A percentile compares a stretch with the other conserved stretches of the same genome.
Conservation (phyloP, 2,888 invertebrate species). For the Pollenia angustigena region DNA sequence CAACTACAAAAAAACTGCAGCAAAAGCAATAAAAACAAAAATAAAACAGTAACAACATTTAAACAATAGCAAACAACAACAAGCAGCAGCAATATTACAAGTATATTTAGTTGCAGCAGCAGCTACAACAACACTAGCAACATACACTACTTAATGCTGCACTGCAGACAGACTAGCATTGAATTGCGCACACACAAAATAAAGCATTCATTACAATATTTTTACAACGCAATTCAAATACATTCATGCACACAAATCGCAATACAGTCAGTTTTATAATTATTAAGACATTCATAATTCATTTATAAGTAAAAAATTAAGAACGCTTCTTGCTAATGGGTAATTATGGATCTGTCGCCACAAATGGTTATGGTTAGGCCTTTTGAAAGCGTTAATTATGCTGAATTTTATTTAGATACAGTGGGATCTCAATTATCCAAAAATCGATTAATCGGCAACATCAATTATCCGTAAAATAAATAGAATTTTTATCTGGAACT, state of each 20-base stretch:
- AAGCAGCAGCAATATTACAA: constrained; percentile 13
- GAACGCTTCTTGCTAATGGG: no score
- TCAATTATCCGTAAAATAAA: no score
- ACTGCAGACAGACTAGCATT: not conserved
- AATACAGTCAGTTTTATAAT: constrained; percentile 4
- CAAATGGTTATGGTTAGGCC: no score
- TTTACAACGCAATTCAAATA: not conserved
- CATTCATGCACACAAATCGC: not conserved
- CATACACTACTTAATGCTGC: not conserved
- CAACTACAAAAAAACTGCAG: constrained; percentile 64
- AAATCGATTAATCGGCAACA: no score
- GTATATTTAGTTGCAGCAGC: constrained; percentile 36
- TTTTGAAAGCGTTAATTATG: no score
- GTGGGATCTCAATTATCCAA: no score
- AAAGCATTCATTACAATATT: constrained; percentile 46
- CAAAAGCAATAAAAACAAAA: constrained; percentile 75
- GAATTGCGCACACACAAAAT: constrained; percentile 1
- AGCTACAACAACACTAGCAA: constrained; percentile 6
- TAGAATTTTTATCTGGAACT: no score
- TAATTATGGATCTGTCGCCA: no score
- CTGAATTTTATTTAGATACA: no score
- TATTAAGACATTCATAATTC: not conserved
- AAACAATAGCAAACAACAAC: constrained; percentile 58
- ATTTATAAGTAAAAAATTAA: not conserved
- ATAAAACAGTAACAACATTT: constrained; percentile 56